Percentiles rank a stretch among this genome's conserved stretches.
Evolutionary conservation across 2,797 vertebrate genomes (phyloP).

Genomic region (Lacerta bilineata): DNA sequence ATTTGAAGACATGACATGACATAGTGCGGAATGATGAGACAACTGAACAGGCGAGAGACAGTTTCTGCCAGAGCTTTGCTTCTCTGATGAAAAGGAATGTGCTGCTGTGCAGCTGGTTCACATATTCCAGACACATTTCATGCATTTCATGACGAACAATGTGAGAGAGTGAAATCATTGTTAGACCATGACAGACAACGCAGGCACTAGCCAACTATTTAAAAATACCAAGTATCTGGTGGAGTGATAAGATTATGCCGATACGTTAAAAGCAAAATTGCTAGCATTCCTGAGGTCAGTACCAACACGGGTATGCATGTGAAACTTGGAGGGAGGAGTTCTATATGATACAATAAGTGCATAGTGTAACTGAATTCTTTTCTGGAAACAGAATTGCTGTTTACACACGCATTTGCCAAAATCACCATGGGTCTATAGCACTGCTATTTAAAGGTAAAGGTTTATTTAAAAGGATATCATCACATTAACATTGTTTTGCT

Average conservation of each 20-base stretch:
- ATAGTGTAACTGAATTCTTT: constrained; percentile 4
- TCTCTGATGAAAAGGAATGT: constrained; percentile 25
- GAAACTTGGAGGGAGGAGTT: constrained; percentile 27
- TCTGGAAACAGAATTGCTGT: neutral
- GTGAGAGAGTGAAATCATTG: constrained; percentile 51
- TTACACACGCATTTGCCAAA: neutral
- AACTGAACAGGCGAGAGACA: neutral
- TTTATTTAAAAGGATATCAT: too few species aligned
- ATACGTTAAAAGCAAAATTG: constrained; percentile 22
- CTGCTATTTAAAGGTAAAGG: neutral
- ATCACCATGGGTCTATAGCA: neutral
- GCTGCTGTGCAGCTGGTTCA: constrained; percentile 34
- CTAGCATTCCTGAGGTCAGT: constrained; percentile 68
- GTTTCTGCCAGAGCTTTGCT: constrained; percentile 5
- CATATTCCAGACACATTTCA: constrained; percentile 42
- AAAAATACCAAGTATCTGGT: constrained; percentile 16
- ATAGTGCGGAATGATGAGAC: neutral
- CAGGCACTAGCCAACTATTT: constrained; percentile 50
- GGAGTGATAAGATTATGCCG: neutral
- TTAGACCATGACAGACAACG: constrained; percentile 41
- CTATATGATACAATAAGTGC: constrained; percentile 20
- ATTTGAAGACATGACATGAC: neutral
- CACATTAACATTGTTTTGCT: too few species aligned
- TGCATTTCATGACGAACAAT: constrained; percentile 51
- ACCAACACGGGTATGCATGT: constrained; percentile 32